Conservation (phyloP, 2,888 invertebrate genomes). For the Cordilura impudica region DNA sequence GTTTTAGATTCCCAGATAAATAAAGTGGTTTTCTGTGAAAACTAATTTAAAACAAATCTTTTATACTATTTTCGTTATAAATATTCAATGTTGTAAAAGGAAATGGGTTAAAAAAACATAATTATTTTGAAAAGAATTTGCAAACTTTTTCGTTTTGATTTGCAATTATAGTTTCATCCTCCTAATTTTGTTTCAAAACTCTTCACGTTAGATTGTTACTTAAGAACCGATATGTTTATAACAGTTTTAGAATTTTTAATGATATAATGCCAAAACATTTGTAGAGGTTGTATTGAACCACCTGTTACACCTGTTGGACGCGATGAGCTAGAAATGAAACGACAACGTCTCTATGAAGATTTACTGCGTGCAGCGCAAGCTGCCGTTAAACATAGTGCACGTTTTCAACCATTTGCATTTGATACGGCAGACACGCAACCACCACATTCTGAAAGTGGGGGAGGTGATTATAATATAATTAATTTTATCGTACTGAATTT, state of each 20-base stretch:
- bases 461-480: conserved; percentile 58
- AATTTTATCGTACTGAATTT: neutral
- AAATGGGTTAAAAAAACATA: too few species aligned
- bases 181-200: too few species aligned
- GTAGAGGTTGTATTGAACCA: conserved; percentile 77
- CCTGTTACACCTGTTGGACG: conserved; percentile 88
- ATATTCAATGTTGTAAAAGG: too few species aligned
- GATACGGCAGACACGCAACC: conserved; percentile 70
- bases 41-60: too few species aligned
- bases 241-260: neutral
- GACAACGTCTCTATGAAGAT: conserved; percentile 89
- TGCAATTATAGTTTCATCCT: neutral
- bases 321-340: conserved; percentile 86
- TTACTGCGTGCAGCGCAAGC: conserved; percentile 85
- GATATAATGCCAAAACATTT: too few species aligned
- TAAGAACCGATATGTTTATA: neutral
- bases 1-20: too few species aligned
- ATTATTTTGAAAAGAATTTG: neutral
- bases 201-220: too few species aligned
- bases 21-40: too few species aligned
- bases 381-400: conserved; percentile 86
- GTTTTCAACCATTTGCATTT: conserved; percentile 85
- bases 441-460: conserved; percentile 74
- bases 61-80: too few species aligned
- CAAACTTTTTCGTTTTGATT: neutral